Evolutionary conservation across 1,140 invertebrate genomes (phyloP).

Genomic region (Nephila pilipes): DNA sequence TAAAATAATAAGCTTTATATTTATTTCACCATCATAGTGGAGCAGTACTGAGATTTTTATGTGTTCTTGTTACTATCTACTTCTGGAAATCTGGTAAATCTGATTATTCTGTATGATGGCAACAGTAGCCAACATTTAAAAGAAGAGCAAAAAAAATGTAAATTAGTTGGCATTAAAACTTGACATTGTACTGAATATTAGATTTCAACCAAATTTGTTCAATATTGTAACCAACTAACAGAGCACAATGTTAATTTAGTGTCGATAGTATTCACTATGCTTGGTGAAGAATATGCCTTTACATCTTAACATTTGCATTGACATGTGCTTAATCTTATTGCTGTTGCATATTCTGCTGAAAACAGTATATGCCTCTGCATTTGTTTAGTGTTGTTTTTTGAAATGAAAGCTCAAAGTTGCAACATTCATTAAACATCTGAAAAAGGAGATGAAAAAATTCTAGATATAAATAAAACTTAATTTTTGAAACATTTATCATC

Average conservation of each 20-base stretch:
- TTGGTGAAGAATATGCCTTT: slow-evolving; percentile 52
- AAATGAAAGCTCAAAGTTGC: slow-evolving; percentile 33
- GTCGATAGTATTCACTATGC: slow-evolving; percentile 41
- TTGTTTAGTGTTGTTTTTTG: neutral
- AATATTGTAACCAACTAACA: neutral
- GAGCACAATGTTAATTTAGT: slow-evolving; percentile 32
- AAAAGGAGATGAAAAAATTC: neutral
- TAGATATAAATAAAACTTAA: neutral
- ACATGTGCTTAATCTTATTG: neutral
- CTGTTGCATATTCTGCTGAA: slow-evolving; percentile 9
- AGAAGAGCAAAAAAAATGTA: neutral
- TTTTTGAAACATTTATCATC: slow-evolving; percentile 15
- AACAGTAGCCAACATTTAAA: neutral
- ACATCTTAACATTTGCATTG: neutral
- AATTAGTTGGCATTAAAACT: neutral
- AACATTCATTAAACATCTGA: neutral
- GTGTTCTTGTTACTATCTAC: neutral
- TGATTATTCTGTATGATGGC: neutral
- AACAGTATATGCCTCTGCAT: neutral
- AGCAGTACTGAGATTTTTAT: slow-evolving; percentile 8
- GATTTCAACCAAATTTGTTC: neutral
- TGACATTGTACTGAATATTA: neutral
- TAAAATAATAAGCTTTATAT: slow-evolving; percentile 30
- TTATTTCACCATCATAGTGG: slow-evolving; percentile 16
- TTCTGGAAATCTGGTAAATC: neutral